These are phyloP conservation scores for Punctoribates punctum DNA, from an alignment of 2,888 invertebrate genomes.

Conservation along the genomic window DNA sequence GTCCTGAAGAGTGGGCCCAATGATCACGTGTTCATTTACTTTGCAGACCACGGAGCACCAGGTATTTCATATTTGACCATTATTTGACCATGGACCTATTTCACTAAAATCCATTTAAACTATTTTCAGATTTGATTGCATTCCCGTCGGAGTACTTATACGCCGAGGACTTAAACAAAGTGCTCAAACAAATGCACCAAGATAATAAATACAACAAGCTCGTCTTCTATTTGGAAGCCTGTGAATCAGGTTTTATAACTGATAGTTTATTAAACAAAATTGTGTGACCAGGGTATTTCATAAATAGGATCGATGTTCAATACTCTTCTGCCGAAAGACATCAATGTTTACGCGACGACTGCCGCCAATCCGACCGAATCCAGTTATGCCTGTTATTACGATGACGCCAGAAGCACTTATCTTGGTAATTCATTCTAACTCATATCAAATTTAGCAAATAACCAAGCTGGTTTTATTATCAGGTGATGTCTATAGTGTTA, in stretches of 20 bases:
- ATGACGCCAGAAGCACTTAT: conserved; percentile 50
- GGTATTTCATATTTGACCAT: conserved; percentile 52
- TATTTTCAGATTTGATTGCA: conserved; percentile 52
- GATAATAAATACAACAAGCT: conserved; percentile 56
- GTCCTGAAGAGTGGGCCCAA: conserved; percentile 52
- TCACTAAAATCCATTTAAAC: too few species aligned
- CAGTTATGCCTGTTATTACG: conserved; percentile 61
- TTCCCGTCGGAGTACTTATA: conserved; percentile 57
- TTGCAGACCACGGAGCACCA: conserved; percentile 62
- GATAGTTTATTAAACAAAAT: too few species aligned
- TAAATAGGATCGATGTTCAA: conserved; percentile 58
- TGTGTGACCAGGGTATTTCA: background rate
- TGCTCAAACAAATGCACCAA: conserved; percentile 55
- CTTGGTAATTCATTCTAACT: conserved; percentile 5
- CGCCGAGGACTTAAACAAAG: conserved; percentile 51
- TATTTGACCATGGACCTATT: too few species aligned
- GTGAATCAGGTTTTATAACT: conserved; percentile 60
- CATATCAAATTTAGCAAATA: too few species aligned
- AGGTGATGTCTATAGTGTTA: conserved; percentile 62
- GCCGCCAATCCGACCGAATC: conserved; percentile 60
- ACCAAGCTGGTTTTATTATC: conserved; percentile 55
- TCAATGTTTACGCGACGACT: conserved; percentile 55
- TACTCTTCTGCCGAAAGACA: conserved; percentile 56
- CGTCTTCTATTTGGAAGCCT: conserved; percentile 62
- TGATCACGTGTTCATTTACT: conserved; percentile 62